phyloP scores from a whole-genome alignment of 1,140 invertebrate genomes.

The Camponotus pennsylvanicus region DNA sequence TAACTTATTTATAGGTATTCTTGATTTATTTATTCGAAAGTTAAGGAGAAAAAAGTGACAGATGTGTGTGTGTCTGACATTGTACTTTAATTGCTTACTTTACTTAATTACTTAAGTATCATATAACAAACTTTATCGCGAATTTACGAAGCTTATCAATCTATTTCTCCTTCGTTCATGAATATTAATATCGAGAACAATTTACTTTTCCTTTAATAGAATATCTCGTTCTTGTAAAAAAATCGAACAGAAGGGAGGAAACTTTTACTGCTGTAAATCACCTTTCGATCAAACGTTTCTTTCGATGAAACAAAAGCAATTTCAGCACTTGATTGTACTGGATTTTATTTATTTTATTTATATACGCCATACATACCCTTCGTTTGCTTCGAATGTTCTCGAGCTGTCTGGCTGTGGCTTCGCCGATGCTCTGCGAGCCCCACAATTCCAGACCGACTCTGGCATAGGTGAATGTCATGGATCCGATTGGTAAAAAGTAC shows the following conservation, averaged over 20 bases:
- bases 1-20: background rate
- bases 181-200: background rate
- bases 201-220: background rate
- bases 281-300: background rate
- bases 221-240: background rate
- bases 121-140: background rate
- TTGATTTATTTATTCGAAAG: background rate
- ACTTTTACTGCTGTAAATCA: background rate
- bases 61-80: background rate
- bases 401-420: slow-evolving; percentile 95
- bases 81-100: background rate
- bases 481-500: slow-evolving; percentile 96
- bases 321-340: slow-evolving; percentile 1
- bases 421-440: slow-evolving; percentile 98
- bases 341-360: slow-evolving; percentile 29
- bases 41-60: background rate
- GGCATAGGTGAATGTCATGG: slow-evolving; percentile 97
- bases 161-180: background rate
- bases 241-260: background rate
- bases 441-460: slow-evolving; percentile 96
- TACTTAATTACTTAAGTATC: background rate
- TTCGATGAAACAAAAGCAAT: slow-evolving; percentile 25
- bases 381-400: slow-evolving; percentile 97
- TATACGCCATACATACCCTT: slow-evolving; percentile 89
- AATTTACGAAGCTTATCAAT: slow-evolving; percentile 35